Evolutionary conservation across 2,888 invertebrate species (phyloP).

Genomic region (Apotomis betuletana): DNA sequence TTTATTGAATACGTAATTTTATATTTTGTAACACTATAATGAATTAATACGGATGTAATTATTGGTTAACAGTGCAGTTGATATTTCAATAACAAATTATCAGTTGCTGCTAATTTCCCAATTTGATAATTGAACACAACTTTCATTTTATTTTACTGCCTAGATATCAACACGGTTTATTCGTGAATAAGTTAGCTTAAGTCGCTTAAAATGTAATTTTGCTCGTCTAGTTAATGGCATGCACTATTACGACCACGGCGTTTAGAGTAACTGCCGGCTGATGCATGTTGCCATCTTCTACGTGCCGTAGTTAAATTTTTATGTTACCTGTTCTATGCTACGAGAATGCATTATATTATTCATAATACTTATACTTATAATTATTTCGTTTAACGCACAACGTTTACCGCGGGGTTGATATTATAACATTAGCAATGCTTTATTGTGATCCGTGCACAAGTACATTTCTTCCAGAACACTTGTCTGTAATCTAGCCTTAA

Average conservation of each 20-base stretch:
- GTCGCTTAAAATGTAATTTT: slow-evolving; percentile 17
- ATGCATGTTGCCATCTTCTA: slow-evolving; percentile 17
- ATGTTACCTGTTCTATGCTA: neutral
- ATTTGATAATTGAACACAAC: neutral
- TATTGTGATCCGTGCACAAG: slow-evolving; percentile 12
- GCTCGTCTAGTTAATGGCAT: slow-evolving; percentile 9
- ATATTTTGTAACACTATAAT: too few species aligned
- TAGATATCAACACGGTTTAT: neutral
- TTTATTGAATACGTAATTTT: too few species aligned
- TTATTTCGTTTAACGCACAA: slow-evolving; percentile 1
- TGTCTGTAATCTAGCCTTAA: slow-evolving; percentile 30
- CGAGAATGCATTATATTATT: slow-evolving; percentile 9
- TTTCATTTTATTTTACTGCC: neutral
- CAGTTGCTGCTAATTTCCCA: too few species aligned
- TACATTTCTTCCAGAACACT: slow-evolving; percentile 25
- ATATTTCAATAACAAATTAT: too few species aligned
- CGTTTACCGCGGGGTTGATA: neutral
- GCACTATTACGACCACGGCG: slow-evolving; percentile 20
- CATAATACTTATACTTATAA: slow-evolving; percentile 23
- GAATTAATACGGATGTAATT: too few species aligned
- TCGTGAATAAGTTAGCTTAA: neutral
- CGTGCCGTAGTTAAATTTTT: slow-evolving; percentile 15
- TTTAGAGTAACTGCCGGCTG: slow-evolving; percentile 16
- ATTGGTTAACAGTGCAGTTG: too few species aligned
- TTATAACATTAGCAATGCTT: neutral